These are phyloP conservation scores for Euplexia lucipara DNA, from an alignment of 2,888 invertebrate species.

Conservation along the genomic window DNA sequence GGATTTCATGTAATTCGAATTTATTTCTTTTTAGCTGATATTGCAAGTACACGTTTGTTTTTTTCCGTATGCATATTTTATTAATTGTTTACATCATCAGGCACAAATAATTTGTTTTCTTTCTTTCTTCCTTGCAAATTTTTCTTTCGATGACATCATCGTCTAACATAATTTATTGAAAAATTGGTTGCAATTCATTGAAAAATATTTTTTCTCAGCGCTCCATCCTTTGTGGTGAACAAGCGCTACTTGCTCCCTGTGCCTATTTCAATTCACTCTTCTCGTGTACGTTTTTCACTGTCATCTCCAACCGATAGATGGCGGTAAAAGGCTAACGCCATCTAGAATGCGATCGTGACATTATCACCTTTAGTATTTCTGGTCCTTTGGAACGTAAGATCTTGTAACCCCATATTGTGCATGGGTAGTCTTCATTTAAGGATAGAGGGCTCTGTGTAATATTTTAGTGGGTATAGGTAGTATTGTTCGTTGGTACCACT, in stretches of 20 bases:
- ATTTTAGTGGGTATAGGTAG: too few relatives aligned
- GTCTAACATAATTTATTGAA: too few relatives aligned
- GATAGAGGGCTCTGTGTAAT: constrained; percentile 6
- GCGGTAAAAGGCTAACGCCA: constrained; percentile 11
- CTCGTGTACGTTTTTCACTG: not conserved
- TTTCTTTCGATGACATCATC: not conserved
- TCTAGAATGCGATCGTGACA: constrained; percentile 2
- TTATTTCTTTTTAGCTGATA: too few relatives aligned
- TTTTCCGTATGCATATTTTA: too few relatives aligned
- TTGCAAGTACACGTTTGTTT: too few relatives aligned
- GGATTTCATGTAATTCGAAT: too few relatives aligned
- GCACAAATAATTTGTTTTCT: too few relatives aligned
- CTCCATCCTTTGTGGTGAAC: constrained; percentile 10
- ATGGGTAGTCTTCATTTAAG: not conserved
- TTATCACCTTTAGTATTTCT: not conserved
- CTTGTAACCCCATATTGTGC: not conserved
- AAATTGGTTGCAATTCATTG: not conserved
- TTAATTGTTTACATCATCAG: too few relatives aligned
- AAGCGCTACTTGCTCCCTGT: not conserved
- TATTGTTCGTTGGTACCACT: too few relatives aligned
- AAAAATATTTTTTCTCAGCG: not conserved
- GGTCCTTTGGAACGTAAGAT: not conserved
- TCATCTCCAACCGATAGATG: constrained; percentile 16
- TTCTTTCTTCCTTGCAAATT: too few relatives aligned
- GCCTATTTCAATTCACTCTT: not conserved